Percentiles rank a stretch among this genome's conserved stretches.
These are phyloP conservation scores for Myotis lucifugus DNA, from an alignment of 2,113 vertebrate species.

Conservation along the genomic window DNA sequence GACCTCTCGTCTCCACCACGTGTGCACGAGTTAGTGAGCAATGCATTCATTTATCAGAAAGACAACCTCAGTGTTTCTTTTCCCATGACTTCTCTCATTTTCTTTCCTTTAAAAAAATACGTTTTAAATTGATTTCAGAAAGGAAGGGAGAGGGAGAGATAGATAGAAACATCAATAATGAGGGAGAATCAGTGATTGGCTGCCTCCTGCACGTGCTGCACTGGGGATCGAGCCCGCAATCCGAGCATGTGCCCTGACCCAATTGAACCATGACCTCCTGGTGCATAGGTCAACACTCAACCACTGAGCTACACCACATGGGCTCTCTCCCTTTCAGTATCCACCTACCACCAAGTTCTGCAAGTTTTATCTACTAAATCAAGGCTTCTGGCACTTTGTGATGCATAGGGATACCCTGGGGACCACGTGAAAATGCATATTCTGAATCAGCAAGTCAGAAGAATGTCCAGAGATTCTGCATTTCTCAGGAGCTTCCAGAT, in stretches of 20 bases:
- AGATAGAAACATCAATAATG: no score
- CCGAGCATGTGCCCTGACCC: no score
- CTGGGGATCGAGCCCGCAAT: no score
- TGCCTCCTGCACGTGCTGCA: no score
- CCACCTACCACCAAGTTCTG: not conserved
- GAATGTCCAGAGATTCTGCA: not conserved
- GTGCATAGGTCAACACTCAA: no score
- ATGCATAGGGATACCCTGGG: not conserved
- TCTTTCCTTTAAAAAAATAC: no score
- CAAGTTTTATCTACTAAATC: not conserved
- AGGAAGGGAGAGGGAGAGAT: no score
- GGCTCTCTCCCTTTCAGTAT: not conserved
- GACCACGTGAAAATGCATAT: not conserved
- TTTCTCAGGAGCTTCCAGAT: not conserved
- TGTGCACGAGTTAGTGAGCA: not conserved
- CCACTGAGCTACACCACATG: no score
- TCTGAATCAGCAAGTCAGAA: not conserved
- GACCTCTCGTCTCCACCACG: not conserved
- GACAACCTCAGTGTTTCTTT: not conserved
- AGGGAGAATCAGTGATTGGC: no score
- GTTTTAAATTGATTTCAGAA: no score
- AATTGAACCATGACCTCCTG: no score
- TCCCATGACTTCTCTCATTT: not conserved
- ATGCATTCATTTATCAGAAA: not conserved
- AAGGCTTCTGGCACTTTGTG: not conserved